Conservation (phyloP, 2,888 invertebrate genomes). For the Ommatoiulus sabulosus region DNA sequence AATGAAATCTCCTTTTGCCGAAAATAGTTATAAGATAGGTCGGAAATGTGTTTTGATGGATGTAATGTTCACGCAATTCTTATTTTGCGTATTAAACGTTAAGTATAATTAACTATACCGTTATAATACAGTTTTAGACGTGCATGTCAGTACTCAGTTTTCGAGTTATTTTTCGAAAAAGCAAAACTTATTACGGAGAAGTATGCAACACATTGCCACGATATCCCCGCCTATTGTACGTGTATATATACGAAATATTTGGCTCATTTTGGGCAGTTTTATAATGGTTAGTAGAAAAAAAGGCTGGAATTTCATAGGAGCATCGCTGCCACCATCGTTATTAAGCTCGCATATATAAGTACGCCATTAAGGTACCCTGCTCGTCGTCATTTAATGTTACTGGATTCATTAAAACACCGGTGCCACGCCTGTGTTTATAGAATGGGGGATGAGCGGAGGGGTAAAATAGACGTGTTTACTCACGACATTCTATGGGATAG, state of each 20-base stretch:
- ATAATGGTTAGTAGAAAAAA: slow-evolving; percentile 4
- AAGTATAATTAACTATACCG: neutral
- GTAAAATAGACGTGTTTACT: neutral
- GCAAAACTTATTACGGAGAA: neutral
- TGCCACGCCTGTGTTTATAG: slow-evolving; percentile 43
- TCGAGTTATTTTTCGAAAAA: neutral
- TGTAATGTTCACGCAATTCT: too few species aligned
- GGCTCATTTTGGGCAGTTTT: neutral
- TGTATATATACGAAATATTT: neutral
- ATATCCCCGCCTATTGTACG: neutral
- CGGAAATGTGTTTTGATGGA: too few species aligned
- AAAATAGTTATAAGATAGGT: too few species aligned
- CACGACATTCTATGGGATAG: neutral
- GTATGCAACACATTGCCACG: neutral
- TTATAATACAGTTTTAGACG: neutral
- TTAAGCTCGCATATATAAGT: slow-evolving; percentile 25
- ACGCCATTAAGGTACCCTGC: slow-evolving; percentile 17
- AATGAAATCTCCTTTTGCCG: too few species aligned
- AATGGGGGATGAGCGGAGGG: neutral
- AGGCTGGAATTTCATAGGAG: slow-evolving; percentile 27
- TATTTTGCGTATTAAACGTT: neutral
- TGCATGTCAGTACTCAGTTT: slow-evolving; percentile 15
- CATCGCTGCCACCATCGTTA: slow-evolving; percentile 1
- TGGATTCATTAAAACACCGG: slow-evolving; percentile 5
- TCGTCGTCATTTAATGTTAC: slow-evolving; percentile 16